phyloP scores from a whole-genome alignment of 2,888 invertebrate species.

The Idaea straminata region DNA sequence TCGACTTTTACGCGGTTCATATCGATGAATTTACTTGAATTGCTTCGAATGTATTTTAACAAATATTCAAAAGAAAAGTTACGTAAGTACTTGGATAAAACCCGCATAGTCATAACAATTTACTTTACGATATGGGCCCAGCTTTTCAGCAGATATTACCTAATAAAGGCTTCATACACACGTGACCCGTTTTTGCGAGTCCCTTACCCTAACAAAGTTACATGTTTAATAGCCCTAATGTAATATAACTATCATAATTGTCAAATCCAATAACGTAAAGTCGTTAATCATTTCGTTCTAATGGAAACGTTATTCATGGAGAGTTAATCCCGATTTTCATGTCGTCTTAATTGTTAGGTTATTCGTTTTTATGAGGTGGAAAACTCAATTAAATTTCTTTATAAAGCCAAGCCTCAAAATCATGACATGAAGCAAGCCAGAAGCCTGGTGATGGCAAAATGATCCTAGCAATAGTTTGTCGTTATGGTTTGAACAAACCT shows the following conservation, averaged over 20 bases:
- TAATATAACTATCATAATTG: constrained; percentile 1
- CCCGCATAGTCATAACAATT: neutral
- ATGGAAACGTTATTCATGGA: neutral
- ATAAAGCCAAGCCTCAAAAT: neutral
- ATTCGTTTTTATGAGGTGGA: neutral
- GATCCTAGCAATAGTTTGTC: too few species aligned
- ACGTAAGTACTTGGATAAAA: neutral
- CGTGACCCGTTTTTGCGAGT: neutral
- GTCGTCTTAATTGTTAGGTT: neutral
- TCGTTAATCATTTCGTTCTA: neutral
- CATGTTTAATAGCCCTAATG: neutral
- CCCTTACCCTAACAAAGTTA: neutral
- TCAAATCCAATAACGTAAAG: neutral
- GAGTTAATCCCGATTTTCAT: neutral
- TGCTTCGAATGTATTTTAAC: neutral
- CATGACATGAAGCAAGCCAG: neutral
- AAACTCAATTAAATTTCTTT: neutral
- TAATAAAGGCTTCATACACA: neutral
- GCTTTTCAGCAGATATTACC: neutral
- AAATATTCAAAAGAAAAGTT: neutral
- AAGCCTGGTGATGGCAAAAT: too few species aligned
- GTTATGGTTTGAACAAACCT: too few species aligned
- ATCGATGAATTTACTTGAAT: neutral
- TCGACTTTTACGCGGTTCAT: too few species aligned
- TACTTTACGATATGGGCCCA: neutral